These are phyloP conservation scores for Taxidea taxus DNA, from an alignment of 2,113 vertebrate species.

Conservation along the genomic window DNA sequence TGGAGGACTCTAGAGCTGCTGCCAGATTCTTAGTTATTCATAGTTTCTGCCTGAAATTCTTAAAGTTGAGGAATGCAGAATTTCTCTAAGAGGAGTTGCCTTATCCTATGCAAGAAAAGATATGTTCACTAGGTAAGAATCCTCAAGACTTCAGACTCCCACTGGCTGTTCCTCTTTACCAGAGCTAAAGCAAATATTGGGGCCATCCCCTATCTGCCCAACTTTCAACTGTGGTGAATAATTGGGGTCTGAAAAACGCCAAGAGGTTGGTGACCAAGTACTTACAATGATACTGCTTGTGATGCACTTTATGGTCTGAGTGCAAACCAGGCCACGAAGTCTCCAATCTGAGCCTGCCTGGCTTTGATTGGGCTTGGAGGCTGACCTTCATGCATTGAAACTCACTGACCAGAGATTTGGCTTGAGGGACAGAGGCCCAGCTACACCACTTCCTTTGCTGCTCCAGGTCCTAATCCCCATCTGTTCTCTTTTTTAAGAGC, in stretches of 20 bases:
- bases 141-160: background rate
- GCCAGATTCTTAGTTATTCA: background rate
- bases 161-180: background rate
- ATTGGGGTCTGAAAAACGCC: background rate
- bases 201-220: background rate
- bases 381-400: rapidly evolving
- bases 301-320: background rate
- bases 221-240: background rate
- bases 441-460: background rate
- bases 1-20: background rate
- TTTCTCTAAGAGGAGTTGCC: background rate
- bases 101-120: background rate
- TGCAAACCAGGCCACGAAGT: background rate
- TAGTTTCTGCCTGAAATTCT: background rate
- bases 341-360: background rate
- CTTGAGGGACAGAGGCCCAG: background rate
- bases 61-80: background rate
- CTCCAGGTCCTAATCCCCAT: background rate
- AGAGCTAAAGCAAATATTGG: background rate
- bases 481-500: background rate
- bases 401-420: background rate
- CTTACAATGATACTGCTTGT: background rate
- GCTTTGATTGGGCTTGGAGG: background rate
- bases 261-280: background rate
- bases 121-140: background rate